Evolutionary conservation across 2,797 vertebrate genomes (phyloP), one percentile per base, ranked within the genome.

Genomic region (Neomorphus geoffroyi): DNA sequence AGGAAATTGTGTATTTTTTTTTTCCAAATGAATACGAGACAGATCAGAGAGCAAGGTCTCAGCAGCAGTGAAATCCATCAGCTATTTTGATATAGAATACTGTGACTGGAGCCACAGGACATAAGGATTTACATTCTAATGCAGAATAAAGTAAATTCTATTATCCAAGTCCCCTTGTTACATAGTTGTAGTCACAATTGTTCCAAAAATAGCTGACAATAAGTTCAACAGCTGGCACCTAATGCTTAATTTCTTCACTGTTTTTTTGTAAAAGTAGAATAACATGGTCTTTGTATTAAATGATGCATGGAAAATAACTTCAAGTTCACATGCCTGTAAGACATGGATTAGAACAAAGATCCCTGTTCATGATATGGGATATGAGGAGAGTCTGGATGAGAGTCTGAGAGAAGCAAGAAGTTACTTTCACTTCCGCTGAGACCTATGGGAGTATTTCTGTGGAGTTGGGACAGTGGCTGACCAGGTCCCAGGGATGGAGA

Each of bases 1-100:
- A 87, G 19, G 69, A 91, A 95, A 87, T 21, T 24, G 23, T 30
- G 11, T 14, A 15, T 14, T 58, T 82, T 66, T 78, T 75, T 71
- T 15, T 26, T 65, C 46, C 33, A 86, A 61, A 84, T 80, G 71
- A 88, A 82, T 35, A 17, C 65, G 62, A 92, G 41, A 95, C 94
- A 73, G 80, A 67, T 73, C 88, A 89, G 75, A 89, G 83, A 94
- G 61, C 86, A 92, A 95, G 88, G 88, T 87, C 80, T 88, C 78
- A 61, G 37, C 37, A 60, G 58, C 0, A 79, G 43, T 53, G 74
- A 90, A 86, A 79, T 37, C 80, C 32, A 77, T 93, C 91, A 93
- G 77, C 80, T 93, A 35, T 77, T 95, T 81, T 85, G 43, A 61
- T 64, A 71, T 61, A 71, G 88, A 81, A 86, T n/a, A 50, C 10